These are phyloP conservation scores for Himalopsyche japonica DNA, from an alignment of 2,888 invertebrate species.

Conservation along the genomic window DNA sequence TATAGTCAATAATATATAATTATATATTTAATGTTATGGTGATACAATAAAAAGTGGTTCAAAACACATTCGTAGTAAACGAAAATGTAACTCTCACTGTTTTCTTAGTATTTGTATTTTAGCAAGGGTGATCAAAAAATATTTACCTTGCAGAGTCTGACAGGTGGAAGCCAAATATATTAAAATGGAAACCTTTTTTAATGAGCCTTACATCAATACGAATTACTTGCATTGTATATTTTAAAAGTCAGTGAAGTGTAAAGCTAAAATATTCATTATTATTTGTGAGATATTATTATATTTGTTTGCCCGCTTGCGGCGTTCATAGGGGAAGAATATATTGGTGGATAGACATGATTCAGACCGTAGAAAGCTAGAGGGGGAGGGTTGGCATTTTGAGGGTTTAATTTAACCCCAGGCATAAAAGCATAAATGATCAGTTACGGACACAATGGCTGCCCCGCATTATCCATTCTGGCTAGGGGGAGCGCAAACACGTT, in stretches of 20 bases:
- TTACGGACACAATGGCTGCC: conserved; percentile 38
- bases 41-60: too few relatives aligned
- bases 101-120: too few relatives aligned
- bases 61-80: too few relatives aligned
- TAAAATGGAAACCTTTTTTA: neutral
- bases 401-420: conserved; percentile 41
- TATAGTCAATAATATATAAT: too few relatives aligned
- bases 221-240: neutral
- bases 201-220: neutral
- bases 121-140: too few relatives aligned
- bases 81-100: too few relatives aligned
- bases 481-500: conserved; percentile 11
- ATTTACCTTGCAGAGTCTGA: too few relatives aligned
- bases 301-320: conserved; percentile 39
- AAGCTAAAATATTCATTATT: conserved; percentile 33
- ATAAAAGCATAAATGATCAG: conserved; percentile 41
- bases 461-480: conserved; percentile 10
- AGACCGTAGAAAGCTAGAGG: neutral
- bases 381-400: conserved; percentile 38
- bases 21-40: too few relatives aligned
- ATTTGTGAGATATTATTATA: conserved; percentile 27
- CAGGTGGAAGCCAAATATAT: too few relatives aligned
- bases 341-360: neutral
- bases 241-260: neutral
- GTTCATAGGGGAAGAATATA: neutral